phyloP scores from a whole-genome alignment of 2,888 invertebrate species.

The Craniophora ligustri region DNA sequence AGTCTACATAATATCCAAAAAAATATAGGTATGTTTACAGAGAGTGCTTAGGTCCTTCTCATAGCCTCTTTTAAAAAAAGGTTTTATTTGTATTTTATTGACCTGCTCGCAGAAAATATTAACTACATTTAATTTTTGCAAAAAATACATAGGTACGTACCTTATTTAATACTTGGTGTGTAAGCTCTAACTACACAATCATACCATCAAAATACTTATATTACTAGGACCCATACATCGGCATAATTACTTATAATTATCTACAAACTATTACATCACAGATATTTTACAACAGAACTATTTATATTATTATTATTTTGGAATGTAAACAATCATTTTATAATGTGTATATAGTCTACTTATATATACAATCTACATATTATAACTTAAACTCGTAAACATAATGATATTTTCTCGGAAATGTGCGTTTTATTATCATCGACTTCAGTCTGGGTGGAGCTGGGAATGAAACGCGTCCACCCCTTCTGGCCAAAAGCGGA shows the following conservation, averaged over 20 bases:
- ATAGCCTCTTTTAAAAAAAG: no score
- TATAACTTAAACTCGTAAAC: slow-evolving; percentile 15
- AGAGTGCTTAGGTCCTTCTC: background rate
- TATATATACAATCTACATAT: no score
- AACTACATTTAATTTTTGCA: no score
- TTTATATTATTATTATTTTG: slow-evolving; percentile 46
- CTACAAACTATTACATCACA: slow-evolving; percentile 73
- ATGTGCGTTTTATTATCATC: background rate
- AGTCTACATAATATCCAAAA: no score
- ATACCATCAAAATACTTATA: slow-evolving; percentile 12
- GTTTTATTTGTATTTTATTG: no score
- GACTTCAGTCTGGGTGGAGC: background rate
- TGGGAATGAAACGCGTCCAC: background rate
- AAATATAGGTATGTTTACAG: no score
- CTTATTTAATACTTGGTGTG: slow-evolving; percentile 27
- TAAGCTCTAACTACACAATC: slow-evolving; percentile 17
- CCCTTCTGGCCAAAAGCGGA: background rate
- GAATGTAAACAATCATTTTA: slow-evolving; percentile 44
- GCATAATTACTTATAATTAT: slow-evolving; percentile 46
- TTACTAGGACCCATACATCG: slow-evolving; percentile 26
- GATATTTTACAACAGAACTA: slow-evolving; percentile 73
- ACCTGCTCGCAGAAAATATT: no score
- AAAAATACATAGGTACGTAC: slow-evolving; percentile 9
- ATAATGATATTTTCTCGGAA: slow-evolving; percentile 17
- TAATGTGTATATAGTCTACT: slow-evolving; percentile 1